Evolutionary conservation across 2,113 vertebrate genomes (phyloP).

Genomic region (Amphilophus citrinellus): DNA sequence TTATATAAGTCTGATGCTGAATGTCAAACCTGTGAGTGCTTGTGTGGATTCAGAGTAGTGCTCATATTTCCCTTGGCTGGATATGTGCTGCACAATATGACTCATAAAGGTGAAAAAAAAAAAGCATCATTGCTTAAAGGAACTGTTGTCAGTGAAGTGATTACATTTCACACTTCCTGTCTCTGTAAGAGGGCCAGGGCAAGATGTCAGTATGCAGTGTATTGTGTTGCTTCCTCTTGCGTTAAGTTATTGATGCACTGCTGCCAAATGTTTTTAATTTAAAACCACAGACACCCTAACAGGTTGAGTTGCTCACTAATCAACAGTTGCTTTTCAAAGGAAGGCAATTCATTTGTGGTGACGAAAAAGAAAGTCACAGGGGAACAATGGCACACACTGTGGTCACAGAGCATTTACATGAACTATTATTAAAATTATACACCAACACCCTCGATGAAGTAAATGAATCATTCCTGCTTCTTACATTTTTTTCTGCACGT

Average conservation of each 20-base stretch:
- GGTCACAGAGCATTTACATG: too few relatives aligned
- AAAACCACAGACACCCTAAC: not conserved
- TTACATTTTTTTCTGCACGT: too few relatives aligned
- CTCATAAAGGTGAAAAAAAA: constrained; percentile 24
- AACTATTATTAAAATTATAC: too few relatives aligned
- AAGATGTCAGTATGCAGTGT: not conserved
- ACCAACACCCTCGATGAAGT: not conserved
- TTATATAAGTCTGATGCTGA: constrained; percentile 19
- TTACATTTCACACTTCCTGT: not conserved
- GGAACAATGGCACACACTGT: too few relatives aligned
- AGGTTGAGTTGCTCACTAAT: not conserved
- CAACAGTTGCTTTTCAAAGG: not conserved
- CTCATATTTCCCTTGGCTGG: not conserved
- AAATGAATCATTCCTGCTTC: not conserved
- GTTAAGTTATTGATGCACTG: not conserved
- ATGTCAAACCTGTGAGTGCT: constrained; percentile 11
- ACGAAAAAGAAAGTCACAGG: not conserved
- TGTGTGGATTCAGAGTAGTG: not conserved
- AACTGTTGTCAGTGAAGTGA: not conserved
- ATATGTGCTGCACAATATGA: constrained; percentile 18
- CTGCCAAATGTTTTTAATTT: not conserved
- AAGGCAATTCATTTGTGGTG: not conserved
- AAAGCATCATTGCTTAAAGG: not conserved
- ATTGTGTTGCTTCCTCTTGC: not conserved
- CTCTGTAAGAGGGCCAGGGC: not conserved